Evolutionary conservation across 2,113 vertebrate species (phyloP).

Genomic region (Neodontobutis hainanensis): DNA sequence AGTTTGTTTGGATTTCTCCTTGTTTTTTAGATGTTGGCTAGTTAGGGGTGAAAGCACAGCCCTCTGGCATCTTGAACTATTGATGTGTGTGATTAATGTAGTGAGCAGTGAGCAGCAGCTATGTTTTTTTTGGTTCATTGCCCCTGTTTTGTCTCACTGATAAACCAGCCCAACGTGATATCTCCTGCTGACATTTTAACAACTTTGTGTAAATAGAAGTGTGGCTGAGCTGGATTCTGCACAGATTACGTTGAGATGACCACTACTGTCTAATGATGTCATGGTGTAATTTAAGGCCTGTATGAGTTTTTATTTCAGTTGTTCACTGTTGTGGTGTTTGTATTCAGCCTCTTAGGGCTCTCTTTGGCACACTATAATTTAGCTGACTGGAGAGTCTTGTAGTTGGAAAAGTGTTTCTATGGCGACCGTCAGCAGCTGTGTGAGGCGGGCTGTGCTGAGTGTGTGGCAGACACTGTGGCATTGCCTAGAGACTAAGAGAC

Average conservation of each 20-base stretch:
- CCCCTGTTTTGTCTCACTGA: slow-evolving; percentile 16
- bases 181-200: slow-evolving; percentile 19
- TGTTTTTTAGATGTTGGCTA: slow-evolving; percentile 33
- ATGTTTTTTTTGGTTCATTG: slow-evolving; percentile 28
- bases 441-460: slow-evolving; percentile 51
- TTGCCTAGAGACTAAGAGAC: slow-evolving; percentile 60
- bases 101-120: slow-evolving; percentile 37
- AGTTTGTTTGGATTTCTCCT: slow-evolving; percentile 54
- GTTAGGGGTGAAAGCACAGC: slow-evolving; percentile 56
- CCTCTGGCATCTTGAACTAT: slow-evolving; percentile 45
- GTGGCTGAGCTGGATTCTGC: background rate
- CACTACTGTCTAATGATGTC: slow-evolving; percentile 48
- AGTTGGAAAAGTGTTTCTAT: slow-evolving; percentile 74
- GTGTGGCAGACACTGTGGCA: slow-evolving; percentile 71
- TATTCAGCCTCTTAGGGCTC: slow-evolving; percentile 22
- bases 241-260: slow-evolving; percentile 16
- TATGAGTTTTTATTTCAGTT: too few species aligned
- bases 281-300: slow-evolving; percentile 12
- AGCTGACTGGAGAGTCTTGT: slow-evolving; percentile 62
- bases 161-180: slow-evolving; percentile 14
- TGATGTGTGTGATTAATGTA: slow-evolving; percentile 54
- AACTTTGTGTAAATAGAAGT: slow-evolving; percentile 26
- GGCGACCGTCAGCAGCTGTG: slow-evolving; percentile 76
- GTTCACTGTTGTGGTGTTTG: slow-evolving; percentile 32
- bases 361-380: slow-evolving; percentile 62